Evolutionary conservation across 2,888 invertebrate genomes (phyloP), one percentile per base, ranked within the genome.

Genomic region (Drosophila quinaria): DNA sequence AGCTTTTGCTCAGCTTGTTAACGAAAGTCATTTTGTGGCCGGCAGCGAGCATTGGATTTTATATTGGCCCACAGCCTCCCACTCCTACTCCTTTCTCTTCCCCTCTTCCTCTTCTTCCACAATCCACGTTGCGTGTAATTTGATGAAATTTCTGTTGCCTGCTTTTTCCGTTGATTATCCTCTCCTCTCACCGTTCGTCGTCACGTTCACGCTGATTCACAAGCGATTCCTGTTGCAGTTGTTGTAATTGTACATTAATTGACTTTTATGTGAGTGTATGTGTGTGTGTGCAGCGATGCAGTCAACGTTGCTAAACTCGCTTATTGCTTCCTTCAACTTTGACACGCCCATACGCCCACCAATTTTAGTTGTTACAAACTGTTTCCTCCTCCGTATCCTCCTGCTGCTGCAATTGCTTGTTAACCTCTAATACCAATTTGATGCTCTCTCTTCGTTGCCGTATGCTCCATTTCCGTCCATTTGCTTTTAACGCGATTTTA

Each of bases 1-100:
- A 86, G 79, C 87, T 89, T 81, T 91, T 91, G 80, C 91, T 90
- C 80, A 91, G 83, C 86, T 92, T 92, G 81, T 89, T 91, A 79
- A 91, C 81, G 77, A 91, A 87, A 77, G 91, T 90, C 90, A 91
- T 91, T 82, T 75, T 90, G 84, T 78, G 73, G 73, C 63, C 67
- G 67, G 70, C 67, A 61, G 60, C 65, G 51, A 66, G 56, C 67
- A 68, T 61, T 62, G 58, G 44, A 37, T 35, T 50, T 56, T 50
- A 29, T 54, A 44, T 51, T 66, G 56, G 52, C 1, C 46, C 44
- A 15, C 25, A 25, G 33, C 11, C 46, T 2, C 13, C 35, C 13
- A 35, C 31, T 11, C 4, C 47, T 17, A 10, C 19, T n/a, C 3
- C 37, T 19, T 8, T 25, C 13, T 4, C 50, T 15, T 29, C 41